Evolutionary conservation across 2,113 vertebrate genomes (phyloP), one percentile per base, ranked within the genome.

Genomic region (Rissa tridactyla): DNA sequence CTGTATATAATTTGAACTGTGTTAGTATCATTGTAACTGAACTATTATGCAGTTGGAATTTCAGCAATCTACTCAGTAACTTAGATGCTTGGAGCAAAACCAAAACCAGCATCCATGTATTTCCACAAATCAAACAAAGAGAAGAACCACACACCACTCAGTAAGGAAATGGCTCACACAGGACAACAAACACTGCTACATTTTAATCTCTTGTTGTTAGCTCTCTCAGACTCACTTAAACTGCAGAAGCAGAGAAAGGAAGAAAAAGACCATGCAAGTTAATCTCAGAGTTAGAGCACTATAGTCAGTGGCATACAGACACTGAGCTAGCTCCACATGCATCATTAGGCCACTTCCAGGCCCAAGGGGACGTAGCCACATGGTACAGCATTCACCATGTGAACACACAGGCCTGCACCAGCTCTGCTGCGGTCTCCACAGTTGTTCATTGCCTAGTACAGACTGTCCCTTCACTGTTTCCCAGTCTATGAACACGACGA

Each of bases 401-500:
- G 26, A 82, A 38, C n/a, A n/a, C 2, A 6, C 11, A 70, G 78
- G 55, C 25, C 66, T 46, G 23, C 60, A 44, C 9, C 30, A 55
- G 26, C 58, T 57, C 54, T 51, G 52, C 15, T 32, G 15, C 13
- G 2, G 27, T n/a, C 34, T 75, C 30, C 44, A 66, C 7, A 38
- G 44, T 46, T 38, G 15, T 23, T 57, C 27, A 10, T 11, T 66
- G 21, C 36, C 58, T 46, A 23, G 15, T 21, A 30, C 36, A 84
- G 16, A 27, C 42, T 3, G 51, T 23, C n/a, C 15, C 14, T 26
- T 58, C 10, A 25, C 26, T 55, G 25, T 19, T 72, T 66, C 25
- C 12, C 14, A 19, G 2, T 6, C 47, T 34, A n/a, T 2, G 2
- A 78, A 78, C 7, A 36, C 0, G 2, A 47, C 13, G 13, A 47